Conservation (phyloP, 2,888 invertebrate genomes). For the Pecten maximus region DNA sequence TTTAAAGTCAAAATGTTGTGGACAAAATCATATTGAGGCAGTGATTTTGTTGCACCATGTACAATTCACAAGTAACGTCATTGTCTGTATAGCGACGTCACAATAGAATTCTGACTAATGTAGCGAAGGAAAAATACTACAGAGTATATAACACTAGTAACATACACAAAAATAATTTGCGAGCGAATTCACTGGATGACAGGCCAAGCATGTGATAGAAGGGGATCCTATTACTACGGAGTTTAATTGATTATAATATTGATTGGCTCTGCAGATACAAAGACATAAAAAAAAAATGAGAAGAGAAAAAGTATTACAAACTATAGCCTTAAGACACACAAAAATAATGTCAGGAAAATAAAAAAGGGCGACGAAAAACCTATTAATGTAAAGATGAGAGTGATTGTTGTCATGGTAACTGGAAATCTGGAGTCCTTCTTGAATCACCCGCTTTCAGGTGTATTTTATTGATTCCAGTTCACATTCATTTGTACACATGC, state of each 20-base stretch:
- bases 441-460: conserved; percentile 27
- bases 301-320: background rate
- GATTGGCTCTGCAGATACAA: background rate
- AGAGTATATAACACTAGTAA: too few species aligned
- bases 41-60: too few species aligned
- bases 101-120: too few species aligned
- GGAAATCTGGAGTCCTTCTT: conserved; percentile 4
- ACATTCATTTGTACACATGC: background rate
- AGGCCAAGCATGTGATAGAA: too few species aligned
- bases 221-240: background rate
- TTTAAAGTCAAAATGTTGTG: too few species aligned
- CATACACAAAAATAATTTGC: too few species aligned
- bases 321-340: conserved; percentile 2
- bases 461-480: background rate
- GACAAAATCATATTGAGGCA: too few species aligned
- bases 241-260: background rate
- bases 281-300: background rate
- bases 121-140: too few species aligned
- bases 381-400: background rate
- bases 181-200: too few species aligned
- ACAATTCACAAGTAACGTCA: too few species aligned
- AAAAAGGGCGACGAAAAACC: background rate
- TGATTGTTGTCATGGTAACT: conserved; percentile 23
- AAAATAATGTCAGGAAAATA: background rate
- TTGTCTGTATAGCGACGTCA: too few species aligned